These are phyloP conservation scores for Thripadectes ignobilis DNA, from an alignment of 2,797 vertebrate species.

Conservation along the genomic window DNA sequence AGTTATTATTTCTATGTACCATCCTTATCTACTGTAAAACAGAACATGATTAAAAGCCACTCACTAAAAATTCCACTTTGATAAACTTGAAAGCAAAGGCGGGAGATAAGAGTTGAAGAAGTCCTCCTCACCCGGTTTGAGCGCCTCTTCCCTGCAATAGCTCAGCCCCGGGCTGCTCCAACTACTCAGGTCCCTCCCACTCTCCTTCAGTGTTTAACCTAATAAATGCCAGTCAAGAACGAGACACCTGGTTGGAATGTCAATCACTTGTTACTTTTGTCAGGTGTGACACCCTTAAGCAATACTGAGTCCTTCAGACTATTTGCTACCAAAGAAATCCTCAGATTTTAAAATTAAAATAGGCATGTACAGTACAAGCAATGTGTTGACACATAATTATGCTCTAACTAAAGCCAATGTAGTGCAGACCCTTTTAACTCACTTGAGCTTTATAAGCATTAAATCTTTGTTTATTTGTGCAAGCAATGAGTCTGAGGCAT, in stretches of 20 bases:
- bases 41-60: not conserved
- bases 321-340: not conserved
- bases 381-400: not conserved
- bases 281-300: not conserved
- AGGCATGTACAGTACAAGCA: not conserved
- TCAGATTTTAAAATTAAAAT: not conserved
- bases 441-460: not conserved
- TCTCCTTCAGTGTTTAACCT: slow-evolving; percentile 31
- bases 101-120: not conserved
- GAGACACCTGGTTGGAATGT: not conserved
- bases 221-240: slow-evolving; percentile 37
- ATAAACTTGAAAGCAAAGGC: not conserved
- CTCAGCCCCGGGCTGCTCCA: slow-evolving; percentile 16
- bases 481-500: not conserved
- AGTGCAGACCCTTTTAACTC: not conserved
- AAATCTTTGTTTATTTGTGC: not conserved
- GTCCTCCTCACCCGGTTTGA: slow-evolving; percentile 2
- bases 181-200: slow-evolving; percentile 35
- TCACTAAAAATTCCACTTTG: not conserved
- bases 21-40: not conserved
- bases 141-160: not conserved
- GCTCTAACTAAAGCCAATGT: not conserved
- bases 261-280: not conserved
- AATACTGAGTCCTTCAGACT: not conserved
- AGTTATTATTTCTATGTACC: slow-evolving; percentile 10